phyloP scores from a whole-genome alignment of 2,797 vertebrate species.

The Micrastur ruficollis region DNA sequence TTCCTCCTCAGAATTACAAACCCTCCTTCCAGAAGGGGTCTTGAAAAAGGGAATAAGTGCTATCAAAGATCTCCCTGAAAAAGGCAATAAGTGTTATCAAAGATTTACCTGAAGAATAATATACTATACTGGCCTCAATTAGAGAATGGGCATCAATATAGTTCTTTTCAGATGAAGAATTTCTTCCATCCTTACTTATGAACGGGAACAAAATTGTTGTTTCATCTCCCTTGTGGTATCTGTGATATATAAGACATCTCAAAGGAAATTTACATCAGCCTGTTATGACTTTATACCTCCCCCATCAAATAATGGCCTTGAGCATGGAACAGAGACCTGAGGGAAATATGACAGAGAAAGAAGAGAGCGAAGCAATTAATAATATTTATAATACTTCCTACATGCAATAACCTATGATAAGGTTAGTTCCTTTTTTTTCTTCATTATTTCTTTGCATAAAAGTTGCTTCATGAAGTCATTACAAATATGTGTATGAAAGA shows the following conservation, averaged over 20 bases:
- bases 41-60: slow-evolving; percentile 6
- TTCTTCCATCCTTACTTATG: slow-evolving; percentile 26
- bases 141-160: background rate
- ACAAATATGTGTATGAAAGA: background rate
- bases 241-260: slow-evolving; percentile 55
- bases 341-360: slow-evolving; percentile 57
- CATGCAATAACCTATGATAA: slow-evolving; percentile 28
- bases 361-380: slow-evolving; percentile 63
- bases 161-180: slow-evolving; percentile 5
- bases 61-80: background rate
- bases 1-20: slow-evolving; percentile 24
- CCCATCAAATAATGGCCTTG: slow-evolving; percentile 62
- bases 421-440: background rate
- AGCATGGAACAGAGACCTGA: slow-evolving; percentile 56
- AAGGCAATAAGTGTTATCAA: slow-evolving; percentile 23
- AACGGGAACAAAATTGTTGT: slow-evolving; percentile 39
- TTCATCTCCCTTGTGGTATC: slow-evolving; percentile 42
- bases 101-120: slow-evolving; percentile 30
- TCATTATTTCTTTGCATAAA: background rate
- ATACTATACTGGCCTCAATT: background rate
- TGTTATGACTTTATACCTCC: slow-evolving; percentile 63
- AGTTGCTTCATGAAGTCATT: background rate
- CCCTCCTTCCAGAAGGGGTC: background rate
- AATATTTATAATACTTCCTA: slow-evolving; percentile 65
- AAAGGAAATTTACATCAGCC: slow-evolving; percentile 67